Evolutionary conservation across 2,113 vertebrate species (phyloP).

Genomic region (Pseudorhombus dupliciocellatus): DNA sequence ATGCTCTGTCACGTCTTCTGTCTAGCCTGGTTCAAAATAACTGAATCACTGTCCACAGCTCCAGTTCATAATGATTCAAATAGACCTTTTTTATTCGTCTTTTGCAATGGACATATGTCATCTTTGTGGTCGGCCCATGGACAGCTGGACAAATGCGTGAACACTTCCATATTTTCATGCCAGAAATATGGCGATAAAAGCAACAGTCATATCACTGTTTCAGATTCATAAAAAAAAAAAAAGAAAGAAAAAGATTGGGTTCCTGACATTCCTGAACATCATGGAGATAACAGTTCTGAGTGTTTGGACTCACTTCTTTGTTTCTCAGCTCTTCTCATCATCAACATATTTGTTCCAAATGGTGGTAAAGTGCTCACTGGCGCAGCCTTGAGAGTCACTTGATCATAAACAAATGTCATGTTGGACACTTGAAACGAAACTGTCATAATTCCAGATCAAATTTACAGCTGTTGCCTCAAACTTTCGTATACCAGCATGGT

Average conservation of each 20-base stretch:
- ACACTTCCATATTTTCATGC: background rate
- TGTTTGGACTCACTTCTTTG: no score
- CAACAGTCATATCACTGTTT: no score
- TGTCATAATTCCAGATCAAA: background rate
- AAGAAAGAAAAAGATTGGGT: no score
- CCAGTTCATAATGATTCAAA: background rate
- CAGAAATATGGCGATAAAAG: no score
- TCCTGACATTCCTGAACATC: background rate
- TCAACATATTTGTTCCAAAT: no score
- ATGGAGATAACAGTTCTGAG: no score
- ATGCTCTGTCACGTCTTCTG: conserved; percentile 22
- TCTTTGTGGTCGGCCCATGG: background rate
- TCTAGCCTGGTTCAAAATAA: background rate
- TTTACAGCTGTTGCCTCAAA: background rate
- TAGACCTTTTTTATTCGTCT: background rate
- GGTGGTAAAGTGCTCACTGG: no score
- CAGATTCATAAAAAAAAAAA: no score
- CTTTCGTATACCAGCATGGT: background rate
- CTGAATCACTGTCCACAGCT: background rate
- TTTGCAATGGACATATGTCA: background rate
- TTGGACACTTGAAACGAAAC: background rate
- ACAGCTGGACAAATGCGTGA: background rate
- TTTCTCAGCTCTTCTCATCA: no score
- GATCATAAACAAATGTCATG: no score
- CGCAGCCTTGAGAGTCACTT: no score